A percentile compares a stretch with the other conserved stretches of the same genome.
These are phyloP conservation scores for Mnemiopsis leidyi DNA, from an alignment of 37 sponge, comb jelly and placozoan genomes.

Conservation along the genomic window DNA sequence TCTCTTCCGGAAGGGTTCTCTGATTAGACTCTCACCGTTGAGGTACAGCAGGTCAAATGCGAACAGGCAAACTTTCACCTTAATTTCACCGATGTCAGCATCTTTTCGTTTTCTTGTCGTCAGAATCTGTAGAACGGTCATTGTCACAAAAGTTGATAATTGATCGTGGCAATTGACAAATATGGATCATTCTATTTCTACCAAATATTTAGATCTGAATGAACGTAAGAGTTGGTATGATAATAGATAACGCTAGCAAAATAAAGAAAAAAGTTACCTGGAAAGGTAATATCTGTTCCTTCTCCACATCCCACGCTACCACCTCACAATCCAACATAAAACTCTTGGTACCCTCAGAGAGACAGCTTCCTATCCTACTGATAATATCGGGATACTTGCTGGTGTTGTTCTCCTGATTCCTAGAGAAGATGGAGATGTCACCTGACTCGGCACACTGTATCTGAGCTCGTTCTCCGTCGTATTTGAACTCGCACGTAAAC, in stretches of 20 bases:
- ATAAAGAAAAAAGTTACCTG: slow-evolving; percentile 76
- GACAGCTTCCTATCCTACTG: slow-evolving; percentile 70
- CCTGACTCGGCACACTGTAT: background rate
- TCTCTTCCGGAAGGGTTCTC: slow-evolving; percentile 77
- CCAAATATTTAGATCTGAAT: too few species aligned
- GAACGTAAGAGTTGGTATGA: too few species aligned
- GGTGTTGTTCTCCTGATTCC: slow-evolving; percentile 96
- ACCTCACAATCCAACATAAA: slow-evolving; percentile 94
- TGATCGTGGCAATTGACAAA: too few species aligned
- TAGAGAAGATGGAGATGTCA: slow-evolving; percentile 15
- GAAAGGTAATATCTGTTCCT: slow-evolving; percentile 89
- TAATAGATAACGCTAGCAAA: too few species aligned
- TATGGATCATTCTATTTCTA: too few species aligned
- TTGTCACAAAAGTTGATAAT: too few species aligned
- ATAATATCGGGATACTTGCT: slow-evolving; percentile 95
- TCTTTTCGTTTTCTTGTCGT: slow-evolving; percentile 71
- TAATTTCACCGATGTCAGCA: slow-evolving; percentile 79
- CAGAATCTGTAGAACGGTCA: slow-evolving; percentile 41
- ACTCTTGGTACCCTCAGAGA: slow-evolving; percentile 68
- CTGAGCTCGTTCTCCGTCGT: slow-evolving; percentile 98
- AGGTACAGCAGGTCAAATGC: slow-evolving; percentile 94
- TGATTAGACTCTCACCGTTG: slow-evolving; percentile 90
- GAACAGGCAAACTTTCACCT: slow-evolving; percentile 95
- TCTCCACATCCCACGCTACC: slow-evolving; percentile 95
- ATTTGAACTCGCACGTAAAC: slow-evolving; percentile 98